These are phyloP conservation scores for Toxotes lorentzi DNA, from an alignment of 2,797 vertebrate genomes.

Conservation along the genomic window DNA sequence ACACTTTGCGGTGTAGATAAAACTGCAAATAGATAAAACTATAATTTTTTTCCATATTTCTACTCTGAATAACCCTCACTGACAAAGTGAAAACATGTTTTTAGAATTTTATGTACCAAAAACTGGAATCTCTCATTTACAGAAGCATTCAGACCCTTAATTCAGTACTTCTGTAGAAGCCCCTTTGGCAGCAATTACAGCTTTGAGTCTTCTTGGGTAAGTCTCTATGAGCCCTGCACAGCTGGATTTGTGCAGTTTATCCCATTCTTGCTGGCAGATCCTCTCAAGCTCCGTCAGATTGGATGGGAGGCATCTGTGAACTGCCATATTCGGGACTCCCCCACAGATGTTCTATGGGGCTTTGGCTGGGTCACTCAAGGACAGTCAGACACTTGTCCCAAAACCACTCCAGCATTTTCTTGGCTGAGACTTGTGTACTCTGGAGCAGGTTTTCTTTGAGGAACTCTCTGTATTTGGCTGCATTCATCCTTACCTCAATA, in stretches of 20 bases:
- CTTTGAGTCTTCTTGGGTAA: neutral
- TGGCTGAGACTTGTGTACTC: neutral
- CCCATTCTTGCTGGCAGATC: neutral
- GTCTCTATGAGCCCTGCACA: neutral
- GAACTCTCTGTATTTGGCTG: neutral
- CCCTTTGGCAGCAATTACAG: neutral
- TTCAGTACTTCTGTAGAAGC: neutral
- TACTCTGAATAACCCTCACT: neutral
- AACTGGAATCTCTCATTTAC: neutral
- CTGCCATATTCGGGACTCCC: neutral
- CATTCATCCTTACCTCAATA: neutral
- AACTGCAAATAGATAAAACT: neutral
- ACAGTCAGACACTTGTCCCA: neutral
- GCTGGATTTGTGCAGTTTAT: neutral
- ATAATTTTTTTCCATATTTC: neutral
- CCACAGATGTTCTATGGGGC: neutral
- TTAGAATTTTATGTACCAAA: neutral
- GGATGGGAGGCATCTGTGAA: neutral
- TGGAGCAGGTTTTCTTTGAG: neutral
- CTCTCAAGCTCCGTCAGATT: neutral
- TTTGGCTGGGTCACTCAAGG: neutral
- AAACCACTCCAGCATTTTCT: neutral
- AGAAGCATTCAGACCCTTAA: neutral
- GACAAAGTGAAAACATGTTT: neutral
- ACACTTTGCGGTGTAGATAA: neutral